A percentile compares a stretch with the other conserved stretches of the same genome.
phyloP scores from a whole-genome alignment of 2,888 invertebrate species.

The Habrosyne pyritoides region DNA sequence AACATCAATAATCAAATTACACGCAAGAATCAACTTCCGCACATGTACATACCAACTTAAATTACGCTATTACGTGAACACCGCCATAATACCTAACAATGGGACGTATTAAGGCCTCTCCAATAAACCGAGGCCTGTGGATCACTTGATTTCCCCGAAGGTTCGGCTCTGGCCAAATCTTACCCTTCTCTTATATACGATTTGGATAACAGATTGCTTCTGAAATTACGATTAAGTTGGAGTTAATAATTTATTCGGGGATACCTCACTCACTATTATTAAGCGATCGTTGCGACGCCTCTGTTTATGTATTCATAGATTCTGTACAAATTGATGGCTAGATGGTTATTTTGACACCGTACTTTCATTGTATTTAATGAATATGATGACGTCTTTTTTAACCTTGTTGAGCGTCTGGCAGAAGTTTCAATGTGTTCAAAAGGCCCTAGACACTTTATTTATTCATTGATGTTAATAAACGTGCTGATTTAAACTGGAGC shows the following conservation, averaged over 20 bases:
- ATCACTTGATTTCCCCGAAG: conserved; percentile 63
- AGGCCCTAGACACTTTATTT: background rate
- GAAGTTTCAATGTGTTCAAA: background rate
- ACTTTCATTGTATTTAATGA: background rate
- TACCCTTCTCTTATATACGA: conserved; percentile 49
- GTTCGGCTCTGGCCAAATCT: conserved; percentile 24
- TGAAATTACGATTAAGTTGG: conserved; percentile 39
- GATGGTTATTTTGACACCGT: background rate
- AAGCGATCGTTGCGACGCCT: background rate
- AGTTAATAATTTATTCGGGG: conserved; percentile 19
- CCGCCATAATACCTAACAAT: conserved; percentile 55
- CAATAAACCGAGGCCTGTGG: conserved; percentile 41
- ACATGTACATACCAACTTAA: conserved; percentile 52
- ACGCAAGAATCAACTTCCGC: conserved; percentile 4
- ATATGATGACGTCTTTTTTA: background rate
- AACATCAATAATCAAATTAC: conserved; percentile 1
- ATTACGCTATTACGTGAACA: conserved; percentile 55
- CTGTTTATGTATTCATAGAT: background rate
- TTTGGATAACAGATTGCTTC: conserved; percentile 44
- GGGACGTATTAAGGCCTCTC: conserved; percentile 47
- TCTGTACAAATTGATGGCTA: background rate
- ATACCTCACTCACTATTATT: conserved; percentile 9
- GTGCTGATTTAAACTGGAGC: too few species aligned
- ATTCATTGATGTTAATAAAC: background rate
- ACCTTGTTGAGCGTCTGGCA: background rate